Evolutionary conservation across 2,888 invertebrate genomes (phyloP), one percentile per base, ranked within the genome.

Genomic region (Molorchus minor): DNA sequence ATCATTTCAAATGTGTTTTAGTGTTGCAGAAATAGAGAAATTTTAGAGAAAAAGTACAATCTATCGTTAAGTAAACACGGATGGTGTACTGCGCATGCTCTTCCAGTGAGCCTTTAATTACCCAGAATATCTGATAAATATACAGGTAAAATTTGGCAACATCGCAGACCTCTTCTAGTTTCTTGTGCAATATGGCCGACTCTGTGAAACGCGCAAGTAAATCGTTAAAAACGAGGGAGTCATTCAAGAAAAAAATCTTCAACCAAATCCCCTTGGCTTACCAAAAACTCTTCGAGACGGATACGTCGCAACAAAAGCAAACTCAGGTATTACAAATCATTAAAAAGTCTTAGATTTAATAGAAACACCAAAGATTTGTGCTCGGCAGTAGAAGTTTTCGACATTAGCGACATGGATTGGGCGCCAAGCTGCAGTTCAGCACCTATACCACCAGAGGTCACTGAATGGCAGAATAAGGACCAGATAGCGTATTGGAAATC

Each of bases 401-500:
- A 74, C 47, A 70, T 77, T 56, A 62, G 67, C 54, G 75, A 74
- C 58, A 76, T 76, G 75, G 71, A 74, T 29, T 64, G 67, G 65
- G 41, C 56, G 1, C 62, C 69, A 43, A 54, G 63, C 29, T 54
- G 64, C 30, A 56, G 47, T 17, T 45, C 58, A 1, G 41, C 46
- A 12, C 51, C 38, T 41, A 57, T 66, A 40, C 67, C 69, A 10
- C 7, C 58, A 71, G 77, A 77, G 61, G 72, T 79, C 67, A 57
- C 71, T 19, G 73, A 79, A n/a, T 81, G 82, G 83, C 85, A 86
- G 69, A 70, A 84, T 52, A 82, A 84, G 70, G 85, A 87, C 65
- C 83, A 86, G 77, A 66, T 86, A 5, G 84, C 86, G 1, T 86
- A 84, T 71, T 87, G 87, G 87, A 87, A 86, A 73, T 83, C 87